Conservation (phyloP, 2,888 invertebrate genomes). For the Epinotia nisella region DNA sequence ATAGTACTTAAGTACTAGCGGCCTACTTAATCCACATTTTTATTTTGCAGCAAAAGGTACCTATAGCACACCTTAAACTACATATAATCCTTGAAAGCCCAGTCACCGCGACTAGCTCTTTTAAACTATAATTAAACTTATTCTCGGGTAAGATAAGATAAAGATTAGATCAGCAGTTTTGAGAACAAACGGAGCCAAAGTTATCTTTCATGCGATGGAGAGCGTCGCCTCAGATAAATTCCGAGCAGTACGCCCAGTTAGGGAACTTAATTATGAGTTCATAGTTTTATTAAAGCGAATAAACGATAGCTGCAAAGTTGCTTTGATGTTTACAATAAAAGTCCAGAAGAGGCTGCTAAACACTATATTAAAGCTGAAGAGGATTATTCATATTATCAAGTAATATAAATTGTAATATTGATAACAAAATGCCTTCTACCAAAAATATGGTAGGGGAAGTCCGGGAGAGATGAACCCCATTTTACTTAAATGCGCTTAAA, state of each 20-base stretch:
- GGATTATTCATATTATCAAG: not conserved
- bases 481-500: too few relatives aligned
- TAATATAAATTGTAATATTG: too few relatives aligned
- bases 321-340: constrained; percentile 16
- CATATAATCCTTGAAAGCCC: constrained; percentile 1
- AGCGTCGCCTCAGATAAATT: constrained; percentile 10
- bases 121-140: constrained; percentile 21
- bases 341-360: not conserved
- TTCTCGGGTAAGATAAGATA: constrained; percentile 8
- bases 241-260: constrained; percentile 19
- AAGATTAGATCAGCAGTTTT: constrained; percentile 27
- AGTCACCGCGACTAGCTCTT: not conserved
- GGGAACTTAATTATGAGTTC: constrained; percentile 31
- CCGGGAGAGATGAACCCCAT: too few relatives aligned
- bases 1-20: too few relatives aligned
- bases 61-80: not conserved
- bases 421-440: too few relatives aligned
- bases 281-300: constrained; percentile 22
- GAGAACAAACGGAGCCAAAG: constrained; percentile 28
- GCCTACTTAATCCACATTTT: not conserved
- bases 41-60: not conserved
- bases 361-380: too few relatives aligned
- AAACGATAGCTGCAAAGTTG: constrained; percentile 9
- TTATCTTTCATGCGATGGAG: constrained; percentile 19
- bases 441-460: too few relatives aligned